These are phyloP conservation scores for Pelecanoides urinatrix DNA, from an alignment of 2,113 vertebrate species.

Conservation along the genomic window DNA sequence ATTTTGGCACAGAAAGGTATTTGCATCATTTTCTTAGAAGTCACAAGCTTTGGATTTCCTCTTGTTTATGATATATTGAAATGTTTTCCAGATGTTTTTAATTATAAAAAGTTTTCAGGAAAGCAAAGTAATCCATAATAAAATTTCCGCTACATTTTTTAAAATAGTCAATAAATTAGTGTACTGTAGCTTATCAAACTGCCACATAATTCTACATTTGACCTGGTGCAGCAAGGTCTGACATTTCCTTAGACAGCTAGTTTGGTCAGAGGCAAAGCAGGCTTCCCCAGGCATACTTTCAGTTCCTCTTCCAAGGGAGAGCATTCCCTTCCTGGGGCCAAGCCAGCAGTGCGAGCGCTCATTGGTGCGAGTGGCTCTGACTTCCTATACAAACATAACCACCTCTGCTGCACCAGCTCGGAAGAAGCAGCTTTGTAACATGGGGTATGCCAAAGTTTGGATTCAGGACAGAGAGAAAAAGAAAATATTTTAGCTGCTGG, in stretches of 20 bases:
- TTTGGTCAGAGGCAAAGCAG: conserved; percentile 24
- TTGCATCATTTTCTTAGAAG: conserved; percentile 83
- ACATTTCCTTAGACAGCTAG: conserved; percentile 50
- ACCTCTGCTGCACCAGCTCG: conserved; percentile 18
- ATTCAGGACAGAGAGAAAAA: neutral
- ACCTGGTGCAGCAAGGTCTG: conserved; percentile 50
- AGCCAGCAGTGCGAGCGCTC: neutral
- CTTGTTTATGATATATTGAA: conserved; percentile 82
- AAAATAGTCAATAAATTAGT: conserved; percentile 75
- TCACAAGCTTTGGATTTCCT: conserved; percentile 82
- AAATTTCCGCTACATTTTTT: conserved; percentile 72
- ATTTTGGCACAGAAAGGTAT: conserved; percentile 73
- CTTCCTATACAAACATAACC: conserved; percentile 49
- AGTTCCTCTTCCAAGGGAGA: conserved; percentile 63
- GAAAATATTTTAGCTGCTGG: conserved; percentile 27
- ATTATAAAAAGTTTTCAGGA: conserved; percentile 77
- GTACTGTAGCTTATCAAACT: conserved; percentile 74
- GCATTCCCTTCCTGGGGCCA: conserved; percentile 12
- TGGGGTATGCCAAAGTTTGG: conserved; percentile 1
- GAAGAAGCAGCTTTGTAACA: conserved; percentile 35
- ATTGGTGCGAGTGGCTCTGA: conserved; percentile 23
- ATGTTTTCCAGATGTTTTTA: conserved; percentile 83
- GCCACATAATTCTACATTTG: conserved; percentile 66
- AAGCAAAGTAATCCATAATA: conserved; percentile 75
- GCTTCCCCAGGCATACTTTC: conserved; percentile 44